Evolutionary conservation across 2,888 invertebrate species (phyloP).

Genomic region (Tenthredo scrophulariae): DNA sequence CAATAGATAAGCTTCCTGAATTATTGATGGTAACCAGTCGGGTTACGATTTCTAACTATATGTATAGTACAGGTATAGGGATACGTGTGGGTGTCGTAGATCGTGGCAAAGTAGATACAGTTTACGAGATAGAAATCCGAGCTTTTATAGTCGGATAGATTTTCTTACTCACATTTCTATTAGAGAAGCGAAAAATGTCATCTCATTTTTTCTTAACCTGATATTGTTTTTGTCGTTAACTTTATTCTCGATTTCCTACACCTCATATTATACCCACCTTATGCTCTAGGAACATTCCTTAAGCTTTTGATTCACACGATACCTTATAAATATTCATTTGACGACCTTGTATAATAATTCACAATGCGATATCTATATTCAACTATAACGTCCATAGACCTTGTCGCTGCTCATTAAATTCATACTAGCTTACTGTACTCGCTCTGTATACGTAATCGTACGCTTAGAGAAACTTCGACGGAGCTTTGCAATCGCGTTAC

Average conservation of each 20-base stretch:
- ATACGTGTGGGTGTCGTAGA: neutral
- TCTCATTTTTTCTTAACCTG: neutral
- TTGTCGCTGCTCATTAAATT: constrained; percentile 20
- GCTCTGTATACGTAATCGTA: neutral
- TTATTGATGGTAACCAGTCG: constrained; percentile 5
- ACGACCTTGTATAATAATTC: constrained; percentile 29
- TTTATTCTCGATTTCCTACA: neutral
- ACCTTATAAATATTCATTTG: neutral
- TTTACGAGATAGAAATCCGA: constrained; percentile 5
- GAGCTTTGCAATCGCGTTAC: neutral
- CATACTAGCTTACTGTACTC: neutral
- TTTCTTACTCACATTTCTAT: neutral
- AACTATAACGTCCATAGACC: constrained; percentile 5
- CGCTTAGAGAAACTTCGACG: neutral
- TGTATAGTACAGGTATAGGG: neutral
- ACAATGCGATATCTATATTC: neutral
- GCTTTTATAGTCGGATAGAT: neutral
- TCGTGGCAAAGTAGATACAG: constrained; percentile 8
- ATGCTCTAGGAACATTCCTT: neutral
- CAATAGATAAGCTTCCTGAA: constrained; percentile 30
- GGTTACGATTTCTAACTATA: constrained; percentile 8
- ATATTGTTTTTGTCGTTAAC: neutral
- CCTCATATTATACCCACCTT: neutral
- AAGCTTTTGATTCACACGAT: neutral
- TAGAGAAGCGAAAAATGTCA: neutral